These are phyloP conservation scores for Sturmia bella DNA, from an alignment of 2,888 invertebrate genomes.

Conservation along the genomic window DNA sequence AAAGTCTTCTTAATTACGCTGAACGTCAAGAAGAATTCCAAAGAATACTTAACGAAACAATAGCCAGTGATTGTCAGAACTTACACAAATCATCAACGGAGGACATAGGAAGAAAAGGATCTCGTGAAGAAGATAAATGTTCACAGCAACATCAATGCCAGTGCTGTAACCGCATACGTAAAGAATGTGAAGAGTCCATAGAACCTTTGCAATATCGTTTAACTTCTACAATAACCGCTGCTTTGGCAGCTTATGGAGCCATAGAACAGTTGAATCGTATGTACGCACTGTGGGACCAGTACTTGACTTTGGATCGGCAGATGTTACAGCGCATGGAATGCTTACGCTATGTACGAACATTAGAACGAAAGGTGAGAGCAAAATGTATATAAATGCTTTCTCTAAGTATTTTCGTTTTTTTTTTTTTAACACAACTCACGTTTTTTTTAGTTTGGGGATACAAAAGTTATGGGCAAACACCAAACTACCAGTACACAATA, in stretches of 20 bases:
- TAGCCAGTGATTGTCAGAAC: constrained; percentile 72
- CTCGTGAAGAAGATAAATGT: constrained; percentile 71
- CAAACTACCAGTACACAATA: constrained; percentile 78
- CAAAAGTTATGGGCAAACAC: constrained; percentile 49
- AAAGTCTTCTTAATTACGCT: constrained; percentile 75
- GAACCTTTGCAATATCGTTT: constrained; percentile 83
- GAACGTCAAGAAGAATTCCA: constrained; percentile 76
- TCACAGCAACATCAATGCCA: constrained; percentile 71
- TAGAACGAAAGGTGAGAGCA: constrained; percentile 82
- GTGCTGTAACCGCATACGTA: constrained; percentile 76
- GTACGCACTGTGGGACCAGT: constrained; percentile 87
- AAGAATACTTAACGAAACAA: constrained; percentile 75
- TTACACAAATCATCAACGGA: constrained; percentile 56
- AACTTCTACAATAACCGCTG: constrained; percentile 83
- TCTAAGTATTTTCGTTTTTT: background rate
- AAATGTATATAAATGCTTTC: background rate
- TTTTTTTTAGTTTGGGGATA: constrained; percentile 28
- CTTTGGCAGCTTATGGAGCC: constrained; percentile 85
- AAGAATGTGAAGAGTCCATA: constrained; percentile 79
- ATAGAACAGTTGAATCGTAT: constrained; percentile 91
- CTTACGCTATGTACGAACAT: constrained; percentile 88
- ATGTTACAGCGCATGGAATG: constrained; percentile 87
- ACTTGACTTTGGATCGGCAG: constrained; percentile 81
- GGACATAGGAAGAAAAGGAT: constrained; percentile 6
- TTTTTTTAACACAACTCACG: background rate